Evolutionary conservation across 1,140 invertebrate species (phyloP).

Genomic region (Drosophila dunni): DNA sequence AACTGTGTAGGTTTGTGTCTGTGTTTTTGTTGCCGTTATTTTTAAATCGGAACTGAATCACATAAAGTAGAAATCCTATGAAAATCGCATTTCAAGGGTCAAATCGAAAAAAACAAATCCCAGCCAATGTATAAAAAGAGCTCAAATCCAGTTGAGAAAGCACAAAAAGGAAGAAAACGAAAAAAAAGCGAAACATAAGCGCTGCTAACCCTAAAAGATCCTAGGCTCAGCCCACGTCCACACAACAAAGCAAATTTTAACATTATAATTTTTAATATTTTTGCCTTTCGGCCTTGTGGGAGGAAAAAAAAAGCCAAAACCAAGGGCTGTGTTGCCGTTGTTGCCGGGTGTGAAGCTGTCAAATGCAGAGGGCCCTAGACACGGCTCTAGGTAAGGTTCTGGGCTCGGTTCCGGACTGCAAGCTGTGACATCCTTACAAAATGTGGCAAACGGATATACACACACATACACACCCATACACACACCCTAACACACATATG

Average conservation of each 20-base stretch:
- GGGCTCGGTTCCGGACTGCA: constrained; percentile 59
- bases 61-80: constrained; percentile 58
- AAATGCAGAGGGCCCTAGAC: constrained; percentile 70
- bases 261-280: constrained; percentile 83
- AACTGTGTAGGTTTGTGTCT: background rate
- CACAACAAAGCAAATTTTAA: constrained; percentile 80
- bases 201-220: constrained; percentile 66
- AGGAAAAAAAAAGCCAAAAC: constrained; percentile 12
- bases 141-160: constrained; percentile 37
- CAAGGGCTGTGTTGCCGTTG: constrained; percentile 31
- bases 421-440: constrained; percentile 78
- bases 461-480: constrained; percentile 16
- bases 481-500: background rate
- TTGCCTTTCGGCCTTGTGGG: constrained; percentile 68
- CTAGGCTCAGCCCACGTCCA: constrained; percentile 50
- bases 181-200: constrained; percentile 33
- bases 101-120: constrained; percentile 72
- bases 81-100: constrained; percentile 81
- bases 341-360: constrained; percentile 77
- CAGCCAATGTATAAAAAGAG: constrained; percentile 58
- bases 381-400: constrained; percentile 51
- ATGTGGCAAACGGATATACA: constrained; percentile 61
- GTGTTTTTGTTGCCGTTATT: background rate
- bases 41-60: constrained; percentile 32
- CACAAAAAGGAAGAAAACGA: constrained; percentile 13